Evolutionary conservation across 2,888 invertebrate species (phyloP).

Genomic region (Tortrix viridana): DNA sequence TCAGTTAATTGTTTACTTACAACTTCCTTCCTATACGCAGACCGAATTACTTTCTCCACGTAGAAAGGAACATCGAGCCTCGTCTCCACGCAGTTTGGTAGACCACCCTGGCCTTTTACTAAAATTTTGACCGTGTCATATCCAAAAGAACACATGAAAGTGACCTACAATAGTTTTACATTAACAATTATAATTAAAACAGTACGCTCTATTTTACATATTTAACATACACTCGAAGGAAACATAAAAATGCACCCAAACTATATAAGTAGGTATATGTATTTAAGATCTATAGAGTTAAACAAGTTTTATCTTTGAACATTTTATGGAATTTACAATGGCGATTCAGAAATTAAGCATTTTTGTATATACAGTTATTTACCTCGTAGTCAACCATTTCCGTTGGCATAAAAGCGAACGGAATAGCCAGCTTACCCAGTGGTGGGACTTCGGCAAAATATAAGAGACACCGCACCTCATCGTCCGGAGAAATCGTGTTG

Average conservation of each 20-base stretch:
- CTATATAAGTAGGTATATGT: neutral
- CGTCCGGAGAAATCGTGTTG: constrained; percentile 57
- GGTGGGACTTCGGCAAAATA: constrained; percentile 78
- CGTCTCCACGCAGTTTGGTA: constrained; percentile 72
- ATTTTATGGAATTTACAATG: too few species aligned
- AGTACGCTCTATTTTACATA: too few species aligned
- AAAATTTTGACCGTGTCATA: constrained; percentile 70
- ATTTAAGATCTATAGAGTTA: too few species aligned
- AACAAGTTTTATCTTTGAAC: too few species aligned
- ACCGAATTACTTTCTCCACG: constrained; percentile 61
- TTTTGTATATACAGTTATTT: too few species aligned
- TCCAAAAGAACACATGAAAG: constrained; percentile 71
- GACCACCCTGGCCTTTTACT: constrained; percentile 73
- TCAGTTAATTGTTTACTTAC: constrained; percentile 52
- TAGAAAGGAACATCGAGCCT: constrained; percentile 71
- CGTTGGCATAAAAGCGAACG: constrained; percentile 75
- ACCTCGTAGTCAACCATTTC: constrained; percentile 80
- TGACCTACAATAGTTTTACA: constrained; percentile 48
- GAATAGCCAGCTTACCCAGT: constrained; percentile 72
- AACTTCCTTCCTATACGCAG: constrained; percentile 59
- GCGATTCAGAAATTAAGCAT: too few species aligned
- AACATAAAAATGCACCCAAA: neutral
- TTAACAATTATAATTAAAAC: too few species aligned
- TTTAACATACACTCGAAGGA: neutral
- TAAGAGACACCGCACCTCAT: constrained; percentile 67